Percentiles rank a stretch among this genome's conserved stretches.
Conservation (phyloP, 2,113 vertebrate genomes). For the Oenanthe melanoleuca region DNA sequence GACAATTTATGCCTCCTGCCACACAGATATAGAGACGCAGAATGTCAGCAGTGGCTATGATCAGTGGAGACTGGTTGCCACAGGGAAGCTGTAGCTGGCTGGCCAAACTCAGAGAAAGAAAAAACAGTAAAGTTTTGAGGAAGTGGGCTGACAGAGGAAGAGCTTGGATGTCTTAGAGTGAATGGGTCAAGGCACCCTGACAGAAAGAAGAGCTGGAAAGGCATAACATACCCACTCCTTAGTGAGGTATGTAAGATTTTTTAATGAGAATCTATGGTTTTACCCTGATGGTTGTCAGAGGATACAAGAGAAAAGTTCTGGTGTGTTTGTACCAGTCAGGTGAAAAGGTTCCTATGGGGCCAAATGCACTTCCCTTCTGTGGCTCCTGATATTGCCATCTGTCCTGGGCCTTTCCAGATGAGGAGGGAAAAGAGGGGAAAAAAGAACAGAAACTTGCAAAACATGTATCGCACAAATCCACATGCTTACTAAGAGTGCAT, state of each 20-base stretch:
- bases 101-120: background rate
- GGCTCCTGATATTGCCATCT: background rate
- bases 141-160: background rate
- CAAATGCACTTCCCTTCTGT: background rate
- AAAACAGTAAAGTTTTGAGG: background rate
- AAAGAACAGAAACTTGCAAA: background rate
- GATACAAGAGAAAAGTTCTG: background rate
- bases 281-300: background rate
- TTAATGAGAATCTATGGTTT: background rate
- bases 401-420: background rate
- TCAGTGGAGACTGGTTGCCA: background rate
- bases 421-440: rapidly evolving
- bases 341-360: background rate
- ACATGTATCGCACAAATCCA: background rate
- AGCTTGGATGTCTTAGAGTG: background rate
- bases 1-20: background rate
- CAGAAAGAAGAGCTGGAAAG: background rate
- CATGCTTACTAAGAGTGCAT: rapidly evolving
- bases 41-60: background rate
- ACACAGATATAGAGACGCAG: background rate
- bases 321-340: background rate
- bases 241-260: background rate
- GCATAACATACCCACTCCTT: background rate
- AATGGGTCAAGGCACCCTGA: background rate
- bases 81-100: background rate